Evolutionary conservation across 2,113 vertebrate species (phyloP).

Genomic region (Cariama cristata): DNA sequence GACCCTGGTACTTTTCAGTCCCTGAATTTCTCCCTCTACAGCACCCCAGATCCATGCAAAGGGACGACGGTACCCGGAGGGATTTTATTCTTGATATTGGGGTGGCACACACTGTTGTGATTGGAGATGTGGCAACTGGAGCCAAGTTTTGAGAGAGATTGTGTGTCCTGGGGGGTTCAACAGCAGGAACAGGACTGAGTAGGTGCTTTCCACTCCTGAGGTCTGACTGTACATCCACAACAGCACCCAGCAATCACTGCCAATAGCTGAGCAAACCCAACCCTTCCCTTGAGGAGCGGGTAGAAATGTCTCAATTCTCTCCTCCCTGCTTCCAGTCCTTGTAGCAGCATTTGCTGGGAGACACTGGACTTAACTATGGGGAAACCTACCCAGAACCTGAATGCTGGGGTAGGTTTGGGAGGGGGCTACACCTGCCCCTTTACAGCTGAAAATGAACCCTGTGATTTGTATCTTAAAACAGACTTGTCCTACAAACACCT

Average conservation of each 20-base stretch:
- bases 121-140: too few relatives aligned
- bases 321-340: not conserved
- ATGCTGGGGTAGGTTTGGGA: not conserved
- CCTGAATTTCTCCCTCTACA: not conserved
- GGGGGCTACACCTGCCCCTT: not conserved
- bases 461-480: not conserved
- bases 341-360: not conserved
- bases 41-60: not conserved
- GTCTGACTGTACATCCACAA: not conserved
- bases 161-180: not conserved
- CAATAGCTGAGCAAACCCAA: not conserved
- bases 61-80: accelerated
- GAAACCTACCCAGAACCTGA: not conserved
- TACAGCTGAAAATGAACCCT: not conserved
- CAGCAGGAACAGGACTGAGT: not conserved
- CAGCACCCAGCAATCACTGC: not conserved
- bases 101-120: not conserved
- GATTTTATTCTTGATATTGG: not conserved
- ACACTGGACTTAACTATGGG: not conserved
- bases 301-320: not conserved
- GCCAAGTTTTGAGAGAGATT: not conserved
- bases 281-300: not conserved
- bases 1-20: too few relatives aligned
- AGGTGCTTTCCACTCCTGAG: not conserved
- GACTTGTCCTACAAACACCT: not conserved